Evolutionary conservation across 2,113 vertebrate genomes (phyloP).

Genomic region (Solea solea): DNA sequence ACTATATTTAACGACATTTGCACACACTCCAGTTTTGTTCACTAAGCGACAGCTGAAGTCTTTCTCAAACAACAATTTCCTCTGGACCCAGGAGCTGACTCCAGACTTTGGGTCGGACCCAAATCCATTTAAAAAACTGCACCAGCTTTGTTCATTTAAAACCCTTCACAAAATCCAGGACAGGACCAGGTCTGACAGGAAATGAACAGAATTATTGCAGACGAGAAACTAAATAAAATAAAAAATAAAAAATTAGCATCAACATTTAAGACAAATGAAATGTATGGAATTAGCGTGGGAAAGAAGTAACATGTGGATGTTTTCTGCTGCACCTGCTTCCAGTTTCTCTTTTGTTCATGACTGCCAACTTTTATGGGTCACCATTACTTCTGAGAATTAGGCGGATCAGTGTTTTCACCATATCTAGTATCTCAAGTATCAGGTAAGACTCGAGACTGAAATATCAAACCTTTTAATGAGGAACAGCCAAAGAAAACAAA

Average conservation of each 20-base stretch:
- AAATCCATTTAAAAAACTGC: conserved; percentile 33
- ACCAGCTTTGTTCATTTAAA: conserved; percentile 28
- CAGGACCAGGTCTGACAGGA: conserved; percentile 28
- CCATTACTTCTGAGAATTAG: background rate
- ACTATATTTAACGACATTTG: conserved; percentile 8
- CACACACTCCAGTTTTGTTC: conserved; percentile 12
- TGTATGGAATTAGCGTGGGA: too few species aligned
- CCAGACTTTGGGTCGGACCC: conserved; percentile 22
- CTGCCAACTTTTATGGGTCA: background rate
- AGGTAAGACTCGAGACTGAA: background rate
- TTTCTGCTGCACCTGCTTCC: conserved; percentile 17
- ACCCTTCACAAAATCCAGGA: conserved; percentile 26
- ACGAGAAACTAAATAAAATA: background rate
- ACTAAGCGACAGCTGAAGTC: conserved; percentile 19
- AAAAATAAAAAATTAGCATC: background rate
- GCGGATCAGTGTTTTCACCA: too few species aligned
- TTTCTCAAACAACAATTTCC: conserved; percentile 65
- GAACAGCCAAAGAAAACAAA: background rate
- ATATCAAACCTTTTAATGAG: background rate
- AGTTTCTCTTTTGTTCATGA: conserved; percentile 6
- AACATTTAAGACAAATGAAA: background rate
- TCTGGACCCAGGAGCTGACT: conserved; percentile 37
- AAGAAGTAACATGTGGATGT: background rate
- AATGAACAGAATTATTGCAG: conserved; percentile 28
- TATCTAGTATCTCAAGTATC: background rate